phyloP scores from a whole-genome alignment of 2,113 vertebrate species.

The Eurypyga helias region DNA sequence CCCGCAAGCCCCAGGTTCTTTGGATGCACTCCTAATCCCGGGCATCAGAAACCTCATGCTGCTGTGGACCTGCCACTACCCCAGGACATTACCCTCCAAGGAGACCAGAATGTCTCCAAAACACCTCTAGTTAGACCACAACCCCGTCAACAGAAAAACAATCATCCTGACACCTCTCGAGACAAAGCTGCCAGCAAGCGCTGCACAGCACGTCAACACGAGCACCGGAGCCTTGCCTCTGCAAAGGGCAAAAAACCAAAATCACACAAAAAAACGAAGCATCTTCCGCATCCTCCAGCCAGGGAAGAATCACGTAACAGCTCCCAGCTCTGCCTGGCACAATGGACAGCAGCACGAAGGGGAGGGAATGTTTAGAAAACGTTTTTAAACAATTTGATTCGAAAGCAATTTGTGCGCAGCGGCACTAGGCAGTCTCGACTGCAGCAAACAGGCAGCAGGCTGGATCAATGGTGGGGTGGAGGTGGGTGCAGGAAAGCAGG shows the following conservation, averaged over 20 bases:
- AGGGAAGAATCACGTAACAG: neutral
- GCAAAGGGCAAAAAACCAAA: neutral
- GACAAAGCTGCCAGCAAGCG: neutral
- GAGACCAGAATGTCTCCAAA: rapidly evolving
- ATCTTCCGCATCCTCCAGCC: neutral
- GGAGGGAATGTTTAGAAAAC: neutral
- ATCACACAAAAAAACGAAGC: neutral
- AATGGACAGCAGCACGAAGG: neutral
- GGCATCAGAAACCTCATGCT: rapidly evolving
- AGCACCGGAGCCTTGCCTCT: rapidly evolving
- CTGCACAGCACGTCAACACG: rapidly evolving
- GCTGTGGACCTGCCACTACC: neutral
- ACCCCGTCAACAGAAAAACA: neutral
- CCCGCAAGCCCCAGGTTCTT: neutral
- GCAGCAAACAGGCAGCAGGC: slow-evolving; percentile 24
- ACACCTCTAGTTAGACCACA: neutral
- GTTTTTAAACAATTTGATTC: slow-evolving; percentile 24
- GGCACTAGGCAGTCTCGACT: neutral
- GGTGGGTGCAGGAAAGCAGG: slow-evolving; percentile 51
- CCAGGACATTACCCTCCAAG: rapidly evolving
- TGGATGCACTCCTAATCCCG: rapidly evolving
- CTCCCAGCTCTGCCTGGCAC: neutral
- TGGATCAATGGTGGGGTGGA: slow-evolving; percentile 23
- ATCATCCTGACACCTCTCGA: neutral
- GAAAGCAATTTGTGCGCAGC: neutral